phyloP scores from a whole-genome alignment of 2,113 vertebrate genomes.

The Zosterops pallidus region DNA sequence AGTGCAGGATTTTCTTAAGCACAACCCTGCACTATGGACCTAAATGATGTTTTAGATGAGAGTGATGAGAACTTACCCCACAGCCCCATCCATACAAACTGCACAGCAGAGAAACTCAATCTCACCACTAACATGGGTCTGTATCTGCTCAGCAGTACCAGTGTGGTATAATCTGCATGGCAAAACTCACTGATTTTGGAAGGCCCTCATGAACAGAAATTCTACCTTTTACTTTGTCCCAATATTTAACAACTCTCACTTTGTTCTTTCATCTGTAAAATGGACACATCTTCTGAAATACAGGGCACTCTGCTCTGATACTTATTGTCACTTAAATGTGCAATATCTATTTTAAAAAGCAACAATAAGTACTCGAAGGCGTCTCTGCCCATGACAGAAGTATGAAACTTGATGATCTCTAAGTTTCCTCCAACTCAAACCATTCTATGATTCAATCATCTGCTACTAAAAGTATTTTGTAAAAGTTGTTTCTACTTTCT shows the following conservation, averaged over 20 bases:
- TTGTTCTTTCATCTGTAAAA: background rate
- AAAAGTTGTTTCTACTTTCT: background rate
- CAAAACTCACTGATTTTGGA: background rate
- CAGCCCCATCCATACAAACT: background rate
- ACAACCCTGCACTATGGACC: background rate
- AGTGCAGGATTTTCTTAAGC: background rate
- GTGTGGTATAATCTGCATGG: background rate
- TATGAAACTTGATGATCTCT: background rate
- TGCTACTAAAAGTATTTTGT: background rate
- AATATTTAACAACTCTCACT: background rate
- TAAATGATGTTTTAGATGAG: background rate
- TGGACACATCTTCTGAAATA: rapidly evolving
- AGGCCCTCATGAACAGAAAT: background rate
- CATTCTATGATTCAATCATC: background rate
- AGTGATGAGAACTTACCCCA: background rate
- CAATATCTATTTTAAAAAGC: background rate
- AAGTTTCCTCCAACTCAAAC: background rate
- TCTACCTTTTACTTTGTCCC: background rate
- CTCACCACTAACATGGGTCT: background rate
- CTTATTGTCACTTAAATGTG: background rate
- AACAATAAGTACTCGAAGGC: background rate
- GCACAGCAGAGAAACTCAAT: background rate
- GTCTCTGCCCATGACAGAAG: background rate
- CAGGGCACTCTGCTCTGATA: background rate
- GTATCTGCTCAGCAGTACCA: background rate